A percentile compares a stretch with the other conserved stretches of the same genome.
Evolutionary conservation across 2,113 vertebrate species (phyloP).

Genomic region (Amphiprion percula): DNA sequence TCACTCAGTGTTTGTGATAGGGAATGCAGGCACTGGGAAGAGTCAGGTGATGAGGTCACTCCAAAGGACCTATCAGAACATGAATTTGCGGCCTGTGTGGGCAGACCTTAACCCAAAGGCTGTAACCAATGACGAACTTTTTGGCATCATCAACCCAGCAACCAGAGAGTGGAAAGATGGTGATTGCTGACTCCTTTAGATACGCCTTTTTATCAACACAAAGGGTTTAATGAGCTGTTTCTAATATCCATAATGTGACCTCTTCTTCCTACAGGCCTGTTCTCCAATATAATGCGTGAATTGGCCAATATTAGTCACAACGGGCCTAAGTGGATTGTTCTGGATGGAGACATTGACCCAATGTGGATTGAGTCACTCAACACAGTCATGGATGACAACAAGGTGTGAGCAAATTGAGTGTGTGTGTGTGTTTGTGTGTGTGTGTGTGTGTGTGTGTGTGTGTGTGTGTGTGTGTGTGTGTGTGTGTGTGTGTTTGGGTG

Average conservation of each 20-base stretch:
- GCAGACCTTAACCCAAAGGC: conserved; percentile 88
- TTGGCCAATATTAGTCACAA: conserved; percentile 90
- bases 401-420: conserved; percentile 82
- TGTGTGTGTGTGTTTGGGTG: background rate
- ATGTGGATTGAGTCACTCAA: conserved; percentile 99
- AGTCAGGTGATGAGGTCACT: conserved; percentile 94
- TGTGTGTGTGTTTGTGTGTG: background rate
- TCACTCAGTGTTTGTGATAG: conserved; percentile 97
- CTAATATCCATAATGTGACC: background rate
- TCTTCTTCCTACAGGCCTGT: conserved; percentile 83
- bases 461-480: background rate
- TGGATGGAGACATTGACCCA: conserved; percentile 98
- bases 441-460: background rate
- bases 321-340: conserved; percentile 96
- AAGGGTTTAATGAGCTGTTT: conserved; percentile 6
- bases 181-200: conserved; percentile 63
- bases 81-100: conserved; percentile 91
- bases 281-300: conserved; percentile 95
- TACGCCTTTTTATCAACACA: background rate
- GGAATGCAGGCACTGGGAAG: conserved; percentile 93
- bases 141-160: conserved; percentile 83
- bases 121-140: conserved; percentile 80
- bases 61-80: conserved; percentile 92
- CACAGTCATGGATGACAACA: conserved; percentile 99
- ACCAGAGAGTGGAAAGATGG: conserved; percentile 98